phyloP scores from a whole-genome alignment of 2,888 invertebrate species.

The Drosophila pseudotakahashii region DNA sequence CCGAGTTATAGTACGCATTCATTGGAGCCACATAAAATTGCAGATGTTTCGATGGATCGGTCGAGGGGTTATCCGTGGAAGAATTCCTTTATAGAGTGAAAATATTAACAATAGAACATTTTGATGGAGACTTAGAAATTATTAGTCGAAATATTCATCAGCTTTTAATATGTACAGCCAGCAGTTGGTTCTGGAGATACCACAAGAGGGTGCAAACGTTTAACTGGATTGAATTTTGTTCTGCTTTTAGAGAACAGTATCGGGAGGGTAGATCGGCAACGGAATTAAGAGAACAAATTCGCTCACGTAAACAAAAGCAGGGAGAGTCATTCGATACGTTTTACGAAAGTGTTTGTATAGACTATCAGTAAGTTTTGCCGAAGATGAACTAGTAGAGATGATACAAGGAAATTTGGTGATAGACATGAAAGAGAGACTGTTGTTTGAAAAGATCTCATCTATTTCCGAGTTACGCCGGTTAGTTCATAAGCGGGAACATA shows the following conservation, averaged over 20 bases:
- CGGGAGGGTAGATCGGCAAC: not conserved
- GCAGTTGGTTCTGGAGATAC: not conserved
- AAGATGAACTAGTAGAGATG: constrained; percentile 8
- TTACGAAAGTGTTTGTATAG: not conserved
- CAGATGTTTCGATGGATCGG: not conserved
- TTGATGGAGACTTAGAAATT: not conserved
- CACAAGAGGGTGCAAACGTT: not conserved
- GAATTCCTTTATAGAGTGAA: not conserved
- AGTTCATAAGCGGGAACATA: not conserved
- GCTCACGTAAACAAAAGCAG: not conserved
- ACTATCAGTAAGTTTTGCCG: constrained; percentile 11
- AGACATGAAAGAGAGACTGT: constrained; percentile 1
- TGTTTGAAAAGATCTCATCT: constrained; percentile 4
- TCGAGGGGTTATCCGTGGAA: not conserved
- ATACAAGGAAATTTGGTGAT: constrained; percentile 6
- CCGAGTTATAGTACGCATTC: not conserved
- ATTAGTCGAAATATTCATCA: not conserved
- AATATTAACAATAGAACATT: not conserved
- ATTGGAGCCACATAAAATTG: not conserved
- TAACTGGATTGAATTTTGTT: not conserved
- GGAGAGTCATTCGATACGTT: not conserved
- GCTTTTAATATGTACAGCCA: not conserved
- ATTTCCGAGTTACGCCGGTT: constrained; percentile 1
- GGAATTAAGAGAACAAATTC: not conserved
- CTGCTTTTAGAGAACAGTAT: not conserved